These are phyloP conservation scores for Dexiosoma caninum DNA, from an alignment of 2,888 invertebrate genomes.

Conservation along the genomic window DNA sequence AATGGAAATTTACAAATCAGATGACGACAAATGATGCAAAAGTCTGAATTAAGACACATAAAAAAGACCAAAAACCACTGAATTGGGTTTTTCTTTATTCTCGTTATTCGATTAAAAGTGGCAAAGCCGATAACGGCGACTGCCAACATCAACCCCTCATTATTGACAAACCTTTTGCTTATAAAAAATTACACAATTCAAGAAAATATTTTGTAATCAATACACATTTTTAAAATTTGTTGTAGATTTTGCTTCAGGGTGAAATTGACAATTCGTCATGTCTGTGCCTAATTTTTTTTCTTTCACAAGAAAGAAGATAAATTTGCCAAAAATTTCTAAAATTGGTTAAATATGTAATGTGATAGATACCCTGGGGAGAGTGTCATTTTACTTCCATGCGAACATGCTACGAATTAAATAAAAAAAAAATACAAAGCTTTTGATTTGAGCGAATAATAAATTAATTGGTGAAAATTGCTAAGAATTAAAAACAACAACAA, in stretches of 20 bases:
- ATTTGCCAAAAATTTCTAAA: not conserved
- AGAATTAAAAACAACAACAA: too few species aligned
- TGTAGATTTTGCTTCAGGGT: not conserved
- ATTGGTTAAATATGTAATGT: not conserved
- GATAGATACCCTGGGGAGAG: not conserved
- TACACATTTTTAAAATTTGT: constrained; percentile 20
- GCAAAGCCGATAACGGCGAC: too few species aligned
- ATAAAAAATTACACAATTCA: constrained; percentile 1
- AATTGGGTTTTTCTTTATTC: too few species aligned
- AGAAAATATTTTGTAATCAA: constrained; percentile 34
- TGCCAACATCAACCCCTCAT: too few species aligned
- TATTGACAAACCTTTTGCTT: too few species aligned
- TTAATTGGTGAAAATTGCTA: not conserved
- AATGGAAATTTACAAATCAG: too few species aligned
- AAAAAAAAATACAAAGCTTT: not conserved
- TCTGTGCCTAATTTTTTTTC: not conserved
- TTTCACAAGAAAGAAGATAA: not conserved
- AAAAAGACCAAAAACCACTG: too few species aligned
- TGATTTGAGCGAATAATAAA: not conserved
- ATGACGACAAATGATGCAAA: too few species aligned
- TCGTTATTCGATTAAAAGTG: too few species aligned
- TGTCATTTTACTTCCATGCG: not conserved
- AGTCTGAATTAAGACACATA: too few species aligned
- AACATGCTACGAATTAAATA: not conserved
- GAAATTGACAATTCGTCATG: constrained; percentile 30